Evolutionary conservation across 23 tunicate genomes (phyloP).

Genomic region (Trididemnum nubilum): DNA sequence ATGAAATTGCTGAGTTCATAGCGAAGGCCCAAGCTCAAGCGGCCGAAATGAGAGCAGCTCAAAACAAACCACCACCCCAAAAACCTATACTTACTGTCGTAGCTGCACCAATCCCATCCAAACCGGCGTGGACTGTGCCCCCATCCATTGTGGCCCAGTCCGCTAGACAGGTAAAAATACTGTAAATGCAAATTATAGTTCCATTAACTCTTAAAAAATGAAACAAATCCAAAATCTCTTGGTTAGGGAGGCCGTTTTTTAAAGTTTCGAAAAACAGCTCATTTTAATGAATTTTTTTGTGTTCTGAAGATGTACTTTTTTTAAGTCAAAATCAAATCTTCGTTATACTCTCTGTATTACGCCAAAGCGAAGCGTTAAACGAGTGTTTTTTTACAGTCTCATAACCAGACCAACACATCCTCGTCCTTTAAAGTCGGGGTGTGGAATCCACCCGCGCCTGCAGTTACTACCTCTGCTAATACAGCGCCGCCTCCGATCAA

Average conservation of each 20-base stretch:
- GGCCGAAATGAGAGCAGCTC: conserved; percentile 46
- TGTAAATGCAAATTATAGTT: background rate
- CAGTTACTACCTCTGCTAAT: background rate
- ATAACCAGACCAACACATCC: background rate
- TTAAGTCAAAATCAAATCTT: too few species aligned
- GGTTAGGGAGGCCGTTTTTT: too few species aligned
- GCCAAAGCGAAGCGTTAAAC: too few species aligned
- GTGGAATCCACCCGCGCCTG: conserved; percentile 40
- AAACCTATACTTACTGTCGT: conserved; percentile 60
- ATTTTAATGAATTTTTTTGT: too few species aligned
- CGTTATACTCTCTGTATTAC: too few species aligned
- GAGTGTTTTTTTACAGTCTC: background rate
- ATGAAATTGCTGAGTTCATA: conserved; percentile 58
- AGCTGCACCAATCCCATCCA: conserved; percentile 70
- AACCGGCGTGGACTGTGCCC: conserved; percentile 73
- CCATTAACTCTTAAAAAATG: too few species aligned
- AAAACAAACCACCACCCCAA: conserved; percentile 37
- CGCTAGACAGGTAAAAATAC: conserved; percentile 27
- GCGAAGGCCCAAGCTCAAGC: conserved; percentile 66
- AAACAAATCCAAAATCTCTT: too few species aligned
- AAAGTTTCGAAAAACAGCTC: too few species aligned
- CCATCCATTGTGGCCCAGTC: conserved; percentile 59
- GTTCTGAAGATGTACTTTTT: too few species aligned
- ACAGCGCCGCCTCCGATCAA: conserved; percentile 16
- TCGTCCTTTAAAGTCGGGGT: conserved; percentile 43